phyloP scores from a whole-genome alignment of 2,888 invertebrate species.

The Ectemnius cavifrons region DNA sequence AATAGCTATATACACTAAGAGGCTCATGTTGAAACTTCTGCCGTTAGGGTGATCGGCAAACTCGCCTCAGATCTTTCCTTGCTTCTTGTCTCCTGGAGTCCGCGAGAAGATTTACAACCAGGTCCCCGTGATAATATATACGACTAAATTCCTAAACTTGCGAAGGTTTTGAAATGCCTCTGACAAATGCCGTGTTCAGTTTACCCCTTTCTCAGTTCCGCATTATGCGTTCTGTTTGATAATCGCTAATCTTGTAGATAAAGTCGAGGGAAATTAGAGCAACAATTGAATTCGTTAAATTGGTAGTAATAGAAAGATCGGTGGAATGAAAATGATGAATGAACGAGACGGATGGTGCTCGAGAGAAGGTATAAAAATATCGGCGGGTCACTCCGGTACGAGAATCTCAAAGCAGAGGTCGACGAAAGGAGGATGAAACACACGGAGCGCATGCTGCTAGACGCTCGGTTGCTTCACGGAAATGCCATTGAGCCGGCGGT shows the following conservation, averaged over 20 bases:
- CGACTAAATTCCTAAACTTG: too few relatives aligned
- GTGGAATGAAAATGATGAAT: neutral
- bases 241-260: too few relatives aligned
- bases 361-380: neutral
- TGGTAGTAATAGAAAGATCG: constrained; percentile 15
- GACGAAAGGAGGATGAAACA: constrained; percentile 3
- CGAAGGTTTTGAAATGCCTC: neutral
- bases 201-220: too few relatives aligned
- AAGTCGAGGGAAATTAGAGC: too few relatives aligned
- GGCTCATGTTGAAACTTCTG: constrained; percentile 40
- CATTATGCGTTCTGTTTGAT: too few relatives aligned
- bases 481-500: constrained; percentile 63
- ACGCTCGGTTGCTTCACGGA: constrained; percentile 37
- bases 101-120: neutral
- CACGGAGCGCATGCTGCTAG: constrained; percentile 2
- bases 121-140: too few relatives aligned
- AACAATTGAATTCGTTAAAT: constrained; percentile 53
- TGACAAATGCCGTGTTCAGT: constrained; percentile 1
- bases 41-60: constrained; percentile 21
- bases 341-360: constrained; percentile 1
- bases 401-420: neutral
- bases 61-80: constrained; percentile 24
- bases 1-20: constrained; percentile 27
- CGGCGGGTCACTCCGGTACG: too few relatives aligned
- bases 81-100: constrained; percentile 8